These are phyloP conservation scores for Triops longicaudatus DNA, from an alignment of 1,140 invertebrate species.

Conservation along the genomic window DNA sequence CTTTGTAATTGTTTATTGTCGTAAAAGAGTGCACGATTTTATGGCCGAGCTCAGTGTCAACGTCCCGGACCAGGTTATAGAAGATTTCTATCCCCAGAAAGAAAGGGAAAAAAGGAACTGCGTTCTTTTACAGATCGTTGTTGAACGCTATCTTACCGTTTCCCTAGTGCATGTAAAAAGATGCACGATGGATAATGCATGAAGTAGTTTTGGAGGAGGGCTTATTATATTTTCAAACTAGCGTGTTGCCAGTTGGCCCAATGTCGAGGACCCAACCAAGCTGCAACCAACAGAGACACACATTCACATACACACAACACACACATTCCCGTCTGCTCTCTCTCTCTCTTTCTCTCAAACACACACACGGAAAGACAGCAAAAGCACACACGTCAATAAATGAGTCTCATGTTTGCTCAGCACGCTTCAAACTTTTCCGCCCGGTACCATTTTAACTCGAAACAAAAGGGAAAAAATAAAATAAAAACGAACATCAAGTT, in stretches of 20 bases:
- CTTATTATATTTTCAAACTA: constrained; percentile 13
- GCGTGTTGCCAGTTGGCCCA: constrained; percentile 13
- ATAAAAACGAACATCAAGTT: no score
- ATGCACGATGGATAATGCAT: constrained; percentile 12
- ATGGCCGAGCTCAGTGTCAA: no score
- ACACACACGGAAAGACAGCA: no score
- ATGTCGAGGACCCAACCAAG: background rate
- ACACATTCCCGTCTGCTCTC: no score
- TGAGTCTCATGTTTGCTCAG: background rate
- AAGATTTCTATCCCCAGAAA: background rate
- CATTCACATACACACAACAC: no score
- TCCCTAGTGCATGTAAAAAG: constrained; percentile 8
- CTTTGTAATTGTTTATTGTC: no score
- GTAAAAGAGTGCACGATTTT: no score
- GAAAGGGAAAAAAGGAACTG: background rate
- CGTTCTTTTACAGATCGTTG: background rate
- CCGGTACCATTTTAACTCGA: background rate
- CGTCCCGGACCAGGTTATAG: background rate
- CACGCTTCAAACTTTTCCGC: background rate
- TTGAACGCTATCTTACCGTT: background rate
- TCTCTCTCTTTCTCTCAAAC: no score
- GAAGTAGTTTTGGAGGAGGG: constrained; percentile 2
- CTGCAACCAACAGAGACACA: constrained; percentile 1
- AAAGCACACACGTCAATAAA: background rate
- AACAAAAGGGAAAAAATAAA: background rate